Percentiles rank a stretch among this genome's conserved stretches.
phyloP scores from a whole-genome alignment of 2,113 vertebrate species.

The Climacteris rufus region DNA sequence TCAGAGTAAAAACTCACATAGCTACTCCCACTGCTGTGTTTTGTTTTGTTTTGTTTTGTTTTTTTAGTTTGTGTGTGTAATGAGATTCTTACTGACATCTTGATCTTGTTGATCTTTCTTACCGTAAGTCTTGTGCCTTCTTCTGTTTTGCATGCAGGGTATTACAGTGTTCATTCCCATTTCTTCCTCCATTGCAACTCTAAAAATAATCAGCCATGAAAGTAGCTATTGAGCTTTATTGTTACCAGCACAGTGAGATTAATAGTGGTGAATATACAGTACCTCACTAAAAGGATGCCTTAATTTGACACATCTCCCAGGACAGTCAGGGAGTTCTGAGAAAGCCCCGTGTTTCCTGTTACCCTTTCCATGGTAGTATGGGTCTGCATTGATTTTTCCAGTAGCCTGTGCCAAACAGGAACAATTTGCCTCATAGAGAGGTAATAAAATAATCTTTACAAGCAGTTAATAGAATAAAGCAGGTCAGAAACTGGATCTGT shows the following conservation, averaged over 20 bases:
- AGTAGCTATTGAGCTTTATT: conserved; percentile 11
- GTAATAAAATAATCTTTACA: conserved; percentile 47
- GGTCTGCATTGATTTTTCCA: conserved; percentile 60
- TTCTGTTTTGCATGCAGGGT: neutral
- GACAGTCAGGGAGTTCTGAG: conserved; percentile 41
- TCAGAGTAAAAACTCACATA: neutral
- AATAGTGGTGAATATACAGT: conserved; percentile 8
- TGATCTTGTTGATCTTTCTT: neutral
- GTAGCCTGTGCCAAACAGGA: conserved; percentile 46
- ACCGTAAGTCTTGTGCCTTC: neutral
- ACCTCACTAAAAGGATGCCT: conserved; percentile 19
- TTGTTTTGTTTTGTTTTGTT: too few species aligned
- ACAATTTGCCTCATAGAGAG: conserved; percentile 31
- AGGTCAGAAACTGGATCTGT: neutral
- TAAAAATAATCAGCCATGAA: conserved; percentile 44
- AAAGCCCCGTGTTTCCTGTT: conserved; percentile 52
- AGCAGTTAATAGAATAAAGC: neutral
- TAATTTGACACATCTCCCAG: conserved; percentile 32
- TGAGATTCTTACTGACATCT: neutral
- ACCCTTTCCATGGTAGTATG: neutral
- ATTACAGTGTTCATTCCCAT: neutral
- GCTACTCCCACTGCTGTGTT: neutral
- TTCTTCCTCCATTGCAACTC: neutral
- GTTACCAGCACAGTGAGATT: conserved; percentile 31
- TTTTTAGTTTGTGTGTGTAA: neutral